Percentiles rank a stretch among this genome's conserved stretches.
Evolutionary conservation across 2,797 vertebrate genomes (phyloP).

Genomic region (Neosilurus mollespiculum): DNA sequence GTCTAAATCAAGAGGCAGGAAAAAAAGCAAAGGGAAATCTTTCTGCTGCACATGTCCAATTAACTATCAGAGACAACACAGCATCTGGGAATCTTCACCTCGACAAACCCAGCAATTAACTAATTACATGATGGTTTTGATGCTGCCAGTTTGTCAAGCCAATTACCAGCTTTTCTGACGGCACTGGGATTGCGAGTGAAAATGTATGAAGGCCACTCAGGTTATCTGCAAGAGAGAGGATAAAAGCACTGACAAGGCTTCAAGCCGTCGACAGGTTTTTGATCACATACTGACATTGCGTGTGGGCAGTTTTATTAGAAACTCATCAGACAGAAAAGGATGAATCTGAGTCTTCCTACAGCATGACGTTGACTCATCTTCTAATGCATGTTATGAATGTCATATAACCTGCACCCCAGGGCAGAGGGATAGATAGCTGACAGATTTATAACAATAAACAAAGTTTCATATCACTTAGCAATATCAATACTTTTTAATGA

Average conservation of each 20-base stretch:
- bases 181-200: constrained; percentile 36
- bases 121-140: constrained; percentile 70
- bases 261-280: neutral
- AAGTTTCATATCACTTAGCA: too few species aligned
- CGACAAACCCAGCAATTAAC: constrained; percentile 74
- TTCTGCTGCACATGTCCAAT: constrained; percentile 71
- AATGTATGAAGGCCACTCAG: constrained; percentile 12
- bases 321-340: neutral
- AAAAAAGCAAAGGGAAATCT: constrained; percentile 56
- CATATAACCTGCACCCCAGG: neutral
- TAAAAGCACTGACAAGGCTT: constrained; percentile 22
- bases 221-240: constrained; percentile 6
- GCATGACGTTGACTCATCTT: neutral
- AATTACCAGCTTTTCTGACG: constrained; percentile 61
- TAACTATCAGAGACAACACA: constrained; percentile 56
- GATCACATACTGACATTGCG: neutral
- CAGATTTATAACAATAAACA: too few species aligned
- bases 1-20: constrained; percentile 39
- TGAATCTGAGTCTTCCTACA: neutral
- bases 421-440: too few species aligned
- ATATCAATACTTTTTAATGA: too few species aligned
- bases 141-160: constrained; percentile 62
- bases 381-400: constrained; percentile 13
- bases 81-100: constrained; percentile 65
- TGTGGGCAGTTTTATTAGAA: constrained; percentile 24